Evolutionary conservation across 2,113 vertebrate species (phyloP), one percentile per base, ranked within the genome.

Genomic region (Bos indicus): DNA sequence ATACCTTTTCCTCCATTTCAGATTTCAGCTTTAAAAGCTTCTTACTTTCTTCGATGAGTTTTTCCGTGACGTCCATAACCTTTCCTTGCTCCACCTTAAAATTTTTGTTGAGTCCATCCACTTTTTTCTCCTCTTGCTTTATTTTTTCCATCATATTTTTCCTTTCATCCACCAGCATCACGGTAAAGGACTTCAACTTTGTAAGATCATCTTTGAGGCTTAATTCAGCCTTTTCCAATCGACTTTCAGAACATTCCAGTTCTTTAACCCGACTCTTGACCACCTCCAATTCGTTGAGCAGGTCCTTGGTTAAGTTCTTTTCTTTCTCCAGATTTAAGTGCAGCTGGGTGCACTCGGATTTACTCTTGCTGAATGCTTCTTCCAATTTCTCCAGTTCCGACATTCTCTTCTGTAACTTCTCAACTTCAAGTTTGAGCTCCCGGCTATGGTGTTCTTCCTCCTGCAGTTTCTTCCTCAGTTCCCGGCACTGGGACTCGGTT

Each of bases 21-120:
- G 99, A 99, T 96, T 99, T 99, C 96, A 99, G 95, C 95, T 99
- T 99, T 86, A 99, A 98, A 94, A 99, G 99, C 95, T 99, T 99
- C 96, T 99, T 99, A 98, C 99, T 99, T 98, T 99, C 99, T 89
- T 99, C 99, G 2, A 99, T 99, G 95, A 99, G 97, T 96, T 99
- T 99, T 98, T 99, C 99, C 1, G 99, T 99, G 33, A 99, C 99
- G 81, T 99, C 99, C 97, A 99, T 99, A 40, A 99, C 99, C 96
- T 99, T 99, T 14, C 99, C 98, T 97, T 99, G 99, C 97, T 99
- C 99, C 8, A 99, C 98, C 98, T 99, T 99, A 83, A 99, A 99
- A 98, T 99, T 99, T 96, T 98, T 99, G 91, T 99, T 99, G 83
- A 99, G 94, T 54, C 99, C 99, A 2, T 99, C 99, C 21, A 99